Evolutionary conservation across 2,113 vertebrate species (phyloP).

Genomic region (Hoplias malabaricus): DNA sequence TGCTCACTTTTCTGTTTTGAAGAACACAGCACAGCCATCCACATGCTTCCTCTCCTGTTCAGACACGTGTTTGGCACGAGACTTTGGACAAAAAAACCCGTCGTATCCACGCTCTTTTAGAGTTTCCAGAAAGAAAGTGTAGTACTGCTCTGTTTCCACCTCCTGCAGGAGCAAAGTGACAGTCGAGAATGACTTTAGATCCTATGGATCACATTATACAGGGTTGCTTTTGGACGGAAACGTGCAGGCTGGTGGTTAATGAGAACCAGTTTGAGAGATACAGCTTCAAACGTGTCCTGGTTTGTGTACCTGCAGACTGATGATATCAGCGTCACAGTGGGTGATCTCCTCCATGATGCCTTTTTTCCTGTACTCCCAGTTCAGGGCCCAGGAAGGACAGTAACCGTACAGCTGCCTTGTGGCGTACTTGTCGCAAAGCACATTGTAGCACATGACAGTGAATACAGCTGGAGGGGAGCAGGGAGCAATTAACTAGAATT

Average conservation of each 20-base stretch:
- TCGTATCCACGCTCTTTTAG: constrained; percentile 94
- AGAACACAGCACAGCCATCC: constrained; percentile 97
- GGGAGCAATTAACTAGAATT: neutral
- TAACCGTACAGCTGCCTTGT: constrained; percentile 98
- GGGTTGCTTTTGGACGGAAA: too few species aligned
- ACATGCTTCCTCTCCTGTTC: constrained; percentile 97
- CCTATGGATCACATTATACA: too few species aligned
- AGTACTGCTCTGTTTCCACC: constrained; percentile 99
- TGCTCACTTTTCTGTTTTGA: constrained; percentile 94
- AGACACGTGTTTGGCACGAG: constrained; percentile 98
- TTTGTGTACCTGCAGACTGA: constrained; percentile 87
- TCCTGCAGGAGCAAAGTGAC: constrained; percentile 74
- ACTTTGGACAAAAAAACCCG: constrained; percentile 98
- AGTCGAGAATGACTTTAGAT: neutral
- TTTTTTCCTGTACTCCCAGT: constrained; percentile 98
- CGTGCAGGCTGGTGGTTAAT: too few species aligned
- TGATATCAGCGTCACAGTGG: constrained; percentile 95
- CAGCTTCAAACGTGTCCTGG: neutral
- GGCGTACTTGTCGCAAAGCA: constrained; percentile 98
- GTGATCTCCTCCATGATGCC: constrained; percentile 99
- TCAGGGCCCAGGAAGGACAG: constrained; percentile 97
- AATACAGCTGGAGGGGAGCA: constrained; percentile 80
- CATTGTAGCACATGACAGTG: constrained; percentile 99
- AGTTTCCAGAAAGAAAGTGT: constrained; percentile 92
- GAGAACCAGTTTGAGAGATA: too few species aligned